Evolutionary conservation across 2,797 vertebrate species (phyloP).

Genomic region (Peromyscus melanophrys): DNA sequence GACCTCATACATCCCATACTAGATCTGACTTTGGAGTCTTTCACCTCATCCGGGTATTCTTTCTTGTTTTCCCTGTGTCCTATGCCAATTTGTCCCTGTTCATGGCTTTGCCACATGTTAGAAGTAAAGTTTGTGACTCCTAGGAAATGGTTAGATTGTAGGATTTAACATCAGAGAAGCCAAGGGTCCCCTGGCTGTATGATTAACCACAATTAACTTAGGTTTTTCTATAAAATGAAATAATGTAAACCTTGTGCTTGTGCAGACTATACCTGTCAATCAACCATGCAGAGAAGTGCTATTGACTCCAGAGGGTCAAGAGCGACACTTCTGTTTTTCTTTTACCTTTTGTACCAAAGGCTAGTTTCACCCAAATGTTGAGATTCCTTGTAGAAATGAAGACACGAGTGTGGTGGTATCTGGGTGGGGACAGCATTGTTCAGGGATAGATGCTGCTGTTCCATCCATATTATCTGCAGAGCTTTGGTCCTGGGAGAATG

Average conservation of each 20-base stretch:
- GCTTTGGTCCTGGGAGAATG: not conserved
- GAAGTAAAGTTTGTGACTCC: not conserved
- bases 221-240: not conserved
- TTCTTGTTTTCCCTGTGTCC: not conserved
- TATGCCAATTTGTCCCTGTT: not conserved
- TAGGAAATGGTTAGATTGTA: not conserved
- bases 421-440: not conserved
- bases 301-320: not conserved
- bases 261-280: not conserved
- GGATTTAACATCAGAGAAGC: not conserved
- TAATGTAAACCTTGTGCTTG: not conserved
- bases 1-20: not conserved
- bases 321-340: not conserved
- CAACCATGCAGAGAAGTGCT: not conserved
- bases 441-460: not conserved
- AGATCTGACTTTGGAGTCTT: not conserved
- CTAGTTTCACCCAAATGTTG: not conserved
- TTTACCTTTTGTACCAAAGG: not conserved
- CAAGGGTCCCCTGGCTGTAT: not conserved
- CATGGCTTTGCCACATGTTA: not conserved
- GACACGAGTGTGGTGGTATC: rapidly evolving
- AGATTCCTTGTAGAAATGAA: not conserved
- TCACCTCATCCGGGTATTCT: not conserved
- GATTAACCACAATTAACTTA: not conserved
- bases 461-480: not conserved